Evolutionary conservation across 2,113 vertebrate genomes (phyloP).

Genomic region (Pipra filicauda): DNA sequence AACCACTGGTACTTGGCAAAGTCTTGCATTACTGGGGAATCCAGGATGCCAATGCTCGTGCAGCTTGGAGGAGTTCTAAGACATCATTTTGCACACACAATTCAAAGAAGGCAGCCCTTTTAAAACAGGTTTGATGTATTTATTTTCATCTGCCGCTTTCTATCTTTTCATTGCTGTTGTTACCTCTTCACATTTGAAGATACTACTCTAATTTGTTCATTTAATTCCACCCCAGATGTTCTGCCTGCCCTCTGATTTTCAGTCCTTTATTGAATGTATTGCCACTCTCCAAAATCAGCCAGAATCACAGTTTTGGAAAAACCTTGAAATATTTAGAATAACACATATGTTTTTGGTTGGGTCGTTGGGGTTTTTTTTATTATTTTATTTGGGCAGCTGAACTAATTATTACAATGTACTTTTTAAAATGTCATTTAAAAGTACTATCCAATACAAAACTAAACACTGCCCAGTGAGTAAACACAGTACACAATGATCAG

Average conservation of each 20-base stretch:
- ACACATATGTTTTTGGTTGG: not conserved
- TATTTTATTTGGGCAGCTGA: not conserved
- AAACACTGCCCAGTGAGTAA: not conserved
- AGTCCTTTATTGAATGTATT: not conserved
- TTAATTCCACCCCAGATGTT: not conserved
- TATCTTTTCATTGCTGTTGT: not conserved
- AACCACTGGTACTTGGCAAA: slow-evolving; percentile 11
- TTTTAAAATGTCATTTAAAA: not conserved
- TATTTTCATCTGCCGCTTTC: not conserved
- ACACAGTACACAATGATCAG: not conserved
- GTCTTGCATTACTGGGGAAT: not conserved
- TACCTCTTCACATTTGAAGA: not conserved
- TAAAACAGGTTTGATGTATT: not conserved
- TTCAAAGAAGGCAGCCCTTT: not conserved
- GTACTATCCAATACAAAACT: not conserved
- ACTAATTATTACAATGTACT: not conserved
- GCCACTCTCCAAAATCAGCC: not conserved
- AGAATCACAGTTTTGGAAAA: not conserved
- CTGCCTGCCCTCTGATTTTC: not conserved
- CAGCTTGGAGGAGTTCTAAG: not conserved
- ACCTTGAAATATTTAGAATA: not conserved
- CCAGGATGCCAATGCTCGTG: not conserved
- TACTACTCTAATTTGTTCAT: not conserved
- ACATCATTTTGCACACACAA: not conserved
- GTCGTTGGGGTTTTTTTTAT: not conserved